A percentile compares a stretch with the other conserved stretches of the same genome.
Conservation (phyloP, 2,113 vertebrate genomes). For the Oncorhynchus mykiss region DNA sequence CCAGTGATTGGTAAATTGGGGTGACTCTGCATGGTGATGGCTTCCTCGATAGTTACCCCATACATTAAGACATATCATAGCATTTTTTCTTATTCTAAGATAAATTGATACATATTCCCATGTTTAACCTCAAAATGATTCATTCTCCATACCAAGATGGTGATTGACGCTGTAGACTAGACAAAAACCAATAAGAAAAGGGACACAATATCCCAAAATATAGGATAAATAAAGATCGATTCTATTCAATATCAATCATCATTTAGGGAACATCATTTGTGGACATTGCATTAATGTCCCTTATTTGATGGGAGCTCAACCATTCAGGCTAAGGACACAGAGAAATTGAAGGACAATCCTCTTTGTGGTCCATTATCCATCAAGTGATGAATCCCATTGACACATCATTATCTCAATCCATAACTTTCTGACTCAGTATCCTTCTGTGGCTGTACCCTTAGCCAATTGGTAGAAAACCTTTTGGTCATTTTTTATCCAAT, state of each 20-base stretch:
- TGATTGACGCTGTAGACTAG: not conserved
- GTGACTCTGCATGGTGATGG: not conserved
- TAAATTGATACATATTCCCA: not conserved
- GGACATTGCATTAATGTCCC: not conserved
- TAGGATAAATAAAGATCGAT: too few relatives aligned
- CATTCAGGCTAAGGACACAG: not conserved
- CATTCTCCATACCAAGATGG: conserved; percentile 1
- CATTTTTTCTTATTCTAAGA: not conserved
- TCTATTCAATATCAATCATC: conserved; percentile 8
- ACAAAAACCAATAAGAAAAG: not conserved
- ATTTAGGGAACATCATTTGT: conserved; percentile 8
- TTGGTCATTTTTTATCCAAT: not conserved
- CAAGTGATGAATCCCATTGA: too few relatives aligned
- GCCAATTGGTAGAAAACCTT: not conserved
- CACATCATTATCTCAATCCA: too few relatives aligned
- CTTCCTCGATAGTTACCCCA: not conserved
- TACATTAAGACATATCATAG: too few relatives aligned
- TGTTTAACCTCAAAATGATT: not conserved
- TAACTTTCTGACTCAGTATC: too few relatives aligned
- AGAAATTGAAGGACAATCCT: too few relatives aligned
- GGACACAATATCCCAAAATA: not conserved
- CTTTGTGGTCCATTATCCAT: too few relatives aligned
- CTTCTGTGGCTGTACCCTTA: not conserved
- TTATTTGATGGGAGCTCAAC: not conserved
- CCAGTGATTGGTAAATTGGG: not conserved